Conservation (phyloP, 2,797 vertebrate genomes). For the Poeciliopsis presidionis region DNA sequence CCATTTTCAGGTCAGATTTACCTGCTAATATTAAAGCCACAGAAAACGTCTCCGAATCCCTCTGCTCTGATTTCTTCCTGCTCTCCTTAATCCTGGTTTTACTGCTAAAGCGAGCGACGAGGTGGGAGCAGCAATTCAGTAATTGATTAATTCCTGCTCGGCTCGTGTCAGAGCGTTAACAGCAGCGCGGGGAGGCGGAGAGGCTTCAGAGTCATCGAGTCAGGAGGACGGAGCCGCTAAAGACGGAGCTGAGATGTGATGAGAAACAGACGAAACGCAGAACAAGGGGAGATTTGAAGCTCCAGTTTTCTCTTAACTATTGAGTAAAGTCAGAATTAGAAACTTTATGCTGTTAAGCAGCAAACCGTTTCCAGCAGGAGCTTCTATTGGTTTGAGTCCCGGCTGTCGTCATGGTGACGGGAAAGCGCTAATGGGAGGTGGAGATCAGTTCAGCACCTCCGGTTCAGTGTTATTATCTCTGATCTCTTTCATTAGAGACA, state of each 20-base stretch:
- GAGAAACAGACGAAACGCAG: background rate
- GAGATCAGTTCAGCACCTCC: background rate
- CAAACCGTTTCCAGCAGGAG: background rate
- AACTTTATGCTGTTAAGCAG: background rate
- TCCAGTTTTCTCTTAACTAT: background rate
- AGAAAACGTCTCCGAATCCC: background rate
- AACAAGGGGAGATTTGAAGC: slow-evolving; percentile 16
- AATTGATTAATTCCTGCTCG: slow-evolving; percentile 61
- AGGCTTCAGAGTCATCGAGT: slow-evolving; percentile 39
- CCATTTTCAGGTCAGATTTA: no score
- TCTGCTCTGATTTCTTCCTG: background rate
- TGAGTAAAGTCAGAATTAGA: background rate
- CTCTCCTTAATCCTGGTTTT: slow-evolving; percentile 11
- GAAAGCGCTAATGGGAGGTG: background rate
- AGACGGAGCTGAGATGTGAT: background rate
- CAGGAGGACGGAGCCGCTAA: background rate
- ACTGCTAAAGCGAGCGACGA: slow-evolving; percentile 32
- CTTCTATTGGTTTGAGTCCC: background rate
- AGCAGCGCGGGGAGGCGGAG: slow-evolving; percentile 34
- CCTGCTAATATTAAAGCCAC: background rate
- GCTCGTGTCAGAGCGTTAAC: slow-evolving; percentile 54
- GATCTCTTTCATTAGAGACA: background rate
- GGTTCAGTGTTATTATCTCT: background rate
- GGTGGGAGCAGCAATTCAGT: slow-evolving; percentile 45
- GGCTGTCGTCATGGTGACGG: background rate